These are phyloP conservation scores for Xestia xanthographa DNA, from an alignment of 2,888 invertebrate genomes.

Conservation along the genomic window DNA sequence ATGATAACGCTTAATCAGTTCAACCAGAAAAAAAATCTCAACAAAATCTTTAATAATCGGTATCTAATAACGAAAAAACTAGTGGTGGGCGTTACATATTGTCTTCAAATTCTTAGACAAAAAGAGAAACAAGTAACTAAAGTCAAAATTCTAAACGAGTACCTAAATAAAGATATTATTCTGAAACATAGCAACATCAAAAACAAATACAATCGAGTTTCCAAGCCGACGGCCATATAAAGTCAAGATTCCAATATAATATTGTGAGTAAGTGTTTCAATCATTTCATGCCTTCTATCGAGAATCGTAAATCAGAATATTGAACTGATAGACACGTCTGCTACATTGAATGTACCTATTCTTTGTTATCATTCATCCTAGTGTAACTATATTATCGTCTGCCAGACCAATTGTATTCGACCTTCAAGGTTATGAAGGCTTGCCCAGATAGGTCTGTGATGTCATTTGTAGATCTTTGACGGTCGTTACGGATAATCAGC, in stretches of 20 bases:
- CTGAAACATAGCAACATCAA: conserved; percentile 28
- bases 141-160: neutral
- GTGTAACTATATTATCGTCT: conserved; percentile 9
- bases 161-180: conserved; percentile 3
- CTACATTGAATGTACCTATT: conserved; percentile 11
- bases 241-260: conserved; percentile 18
- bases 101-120: too few species aligned
- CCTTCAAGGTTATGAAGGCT: neutral
- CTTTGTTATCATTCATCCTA: neutral
- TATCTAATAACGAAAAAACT: too few species aligned
- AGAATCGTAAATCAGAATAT: conserved; percentile 44
- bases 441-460: neutral
- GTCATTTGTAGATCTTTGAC: too few species aligned
- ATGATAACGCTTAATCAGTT: too few species aligned
- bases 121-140: neutral
- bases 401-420: neutral
- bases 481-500: too few species aligned
- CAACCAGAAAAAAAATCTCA: too few species aligned
- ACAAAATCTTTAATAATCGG: too few species aligned
- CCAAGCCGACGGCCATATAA: conserved; percentile 23
- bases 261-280: conserved; percentile 39
- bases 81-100: too few species aligned
- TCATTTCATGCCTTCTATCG: conserved; percentile 43
- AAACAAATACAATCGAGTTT: conserved; percentile 36
- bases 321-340: conserved; percentile 13